Base-by-base conservation (phyloP, 2,888 invertebrate genomes). In the Teinopalpus imperialis region DNA sequence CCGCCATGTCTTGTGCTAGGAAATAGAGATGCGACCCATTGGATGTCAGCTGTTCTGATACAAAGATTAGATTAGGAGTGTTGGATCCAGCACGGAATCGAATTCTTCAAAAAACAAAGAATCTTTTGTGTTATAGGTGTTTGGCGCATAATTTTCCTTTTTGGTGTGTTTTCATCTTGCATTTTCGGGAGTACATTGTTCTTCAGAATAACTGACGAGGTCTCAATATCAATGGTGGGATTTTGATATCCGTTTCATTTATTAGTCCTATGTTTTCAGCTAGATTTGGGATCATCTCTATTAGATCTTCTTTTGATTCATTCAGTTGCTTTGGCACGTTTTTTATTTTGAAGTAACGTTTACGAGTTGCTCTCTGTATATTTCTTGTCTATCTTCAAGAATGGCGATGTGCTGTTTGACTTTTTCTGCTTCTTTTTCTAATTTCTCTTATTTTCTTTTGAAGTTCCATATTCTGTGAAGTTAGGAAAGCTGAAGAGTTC, bases 141-240 rank as follows among this genome's bases (percentile, higher is more conserved):
- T 50, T 58, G 4, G 54, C 51, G 4, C 46, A 37, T 5, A 56
- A 12, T 18, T 49, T 51, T 8, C 16, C 34, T 37, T 51, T 49
- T 10, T 54, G 41, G 20, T 43, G 50, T 1, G 29, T 30, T 27
- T 56, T 58, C 0, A 23, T 8, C 23, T 52, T 54, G 3, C 30
- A 26, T n/a, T 23, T 24, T 48, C 39, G 49, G 48, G 0, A 58
- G 29, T 1, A 54, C 3, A 2, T 53, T 48, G 6, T 44, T 42
- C 23, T 42, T 54, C 2, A 37, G 5, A 1, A 47, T 7, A 3
- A 44, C 29, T 1, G 53, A 51, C 1, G 18, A n/a, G 0, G 26
- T 36, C 30, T 53, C 48, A 13, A 53, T 32, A 0, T 50, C 31
- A 10, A 53, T 35, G 1, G 50, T 35, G 5, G 43, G 10, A 7